phyloP scores from a whole-genome alignment of 2,113 vertebrate species.

The Sardina pilchardus region DNA sequence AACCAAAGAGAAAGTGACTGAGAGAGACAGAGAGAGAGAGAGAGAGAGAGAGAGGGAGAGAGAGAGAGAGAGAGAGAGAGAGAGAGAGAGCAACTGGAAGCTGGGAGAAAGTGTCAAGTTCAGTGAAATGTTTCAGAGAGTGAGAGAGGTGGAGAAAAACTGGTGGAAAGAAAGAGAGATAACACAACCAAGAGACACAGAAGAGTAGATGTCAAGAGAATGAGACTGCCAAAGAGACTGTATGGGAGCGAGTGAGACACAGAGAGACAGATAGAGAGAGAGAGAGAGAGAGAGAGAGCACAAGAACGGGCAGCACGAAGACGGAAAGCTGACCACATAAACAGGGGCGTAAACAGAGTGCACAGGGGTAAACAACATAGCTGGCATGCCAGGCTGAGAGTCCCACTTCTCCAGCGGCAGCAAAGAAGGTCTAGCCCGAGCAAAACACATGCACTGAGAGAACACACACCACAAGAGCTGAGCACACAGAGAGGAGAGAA shows the following conservation, averaged over 20 bases:
- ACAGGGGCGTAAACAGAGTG: constrained; percentile 46
- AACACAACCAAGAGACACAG: neutral
- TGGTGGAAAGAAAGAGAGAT: neutral
- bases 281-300: neutral
- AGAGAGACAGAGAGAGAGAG: too few species aligned
- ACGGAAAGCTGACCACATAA: constrained; percentile 21
- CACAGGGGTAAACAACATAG: constrained; percentile 45
- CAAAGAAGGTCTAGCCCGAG: neutral
- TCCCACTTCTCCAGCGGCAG: neutral
- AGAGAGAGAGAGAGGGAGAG: neutral
- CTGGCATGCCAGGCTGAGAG: constrained; percentile 34
- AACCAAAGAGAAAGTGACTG: too few species aligned
- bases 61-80: neutral
- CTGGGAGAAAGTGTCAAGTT: neutral
- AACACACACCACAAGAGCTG: neutral
- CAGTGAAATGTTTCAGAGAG: neutral
- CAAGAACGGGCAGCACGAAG: neutral
- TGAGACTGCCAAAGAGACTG: neutral
- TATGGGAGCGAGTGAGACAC: neutral
- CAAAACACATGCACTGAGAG: neutral
- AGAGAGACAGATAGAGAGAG: too few species aligned
- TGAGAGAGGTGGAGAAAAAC: neutral
- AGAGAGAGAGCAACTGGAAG: neutral
- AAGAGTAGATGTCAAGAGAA: neutral
- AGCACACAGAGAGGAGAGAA: neutral